Evolutionary conservation across 2,797 vertebrate species (phyloP), one percentile per base, ranked within the genome.

Genomic region (Enteromius anoplus): DNA sequence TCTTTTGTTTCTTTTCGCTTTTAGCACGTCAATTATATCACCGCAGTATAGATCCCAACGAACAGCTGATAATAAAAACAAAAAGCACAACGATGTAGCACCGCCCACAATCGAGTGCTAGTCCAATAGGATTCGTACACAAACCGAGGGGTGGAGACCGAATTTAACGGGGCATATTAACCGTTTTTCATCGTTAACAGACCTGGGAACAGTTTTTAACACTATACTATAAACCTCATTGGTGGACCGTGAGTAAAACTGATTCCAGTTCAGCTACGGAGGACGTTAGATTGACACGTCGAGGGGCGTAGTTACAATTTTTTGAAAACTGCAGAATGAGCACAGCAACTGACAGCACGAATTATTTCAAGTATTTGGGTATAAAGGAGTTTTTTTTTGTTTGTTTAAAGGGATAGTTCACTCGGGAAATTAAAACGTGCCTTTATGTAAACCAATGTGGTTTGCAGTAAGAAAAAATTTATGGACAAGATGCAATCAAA

Each of bases 61-160:
- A 93, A 94, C 93, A 95, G 95, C 95, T 93, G 94, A 95, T 91
- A 88, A 91, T 92, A 91, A 89, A 89, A 89, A 94, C 89, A 90
- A 91, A 89, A 88, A 89, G 0, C 2, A 10, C 2, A 51, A n/a
- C 84, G 86, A 2, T 78, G 65, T 21, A 68, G 5, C 49, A 3
- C 75, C 82, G 82, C 82, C 82, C 45, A 83, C 11, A 64, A 7
- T 4, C 3, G 14, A 6, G 7, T 9, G 29, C 32, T 72, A 3
- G 29, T 40, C 82, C 82, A 83, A 78, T 83, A 21, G 21, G 66
- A 78, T 71, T 83, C 42, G 17, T 37, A 83, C 75, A 78, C 82
- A 83, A 83, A 40, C 73, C 17, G 10, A 64, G n/a, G 34, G 82
- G 75, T 19, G 75, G 53, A 23, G 82, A 4, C 75, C 21, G 1